Evolutionary conservation across 2,888 invertebrate genomes (phyloP).

Genomic region (Dolomedes plantarius): DNA sequence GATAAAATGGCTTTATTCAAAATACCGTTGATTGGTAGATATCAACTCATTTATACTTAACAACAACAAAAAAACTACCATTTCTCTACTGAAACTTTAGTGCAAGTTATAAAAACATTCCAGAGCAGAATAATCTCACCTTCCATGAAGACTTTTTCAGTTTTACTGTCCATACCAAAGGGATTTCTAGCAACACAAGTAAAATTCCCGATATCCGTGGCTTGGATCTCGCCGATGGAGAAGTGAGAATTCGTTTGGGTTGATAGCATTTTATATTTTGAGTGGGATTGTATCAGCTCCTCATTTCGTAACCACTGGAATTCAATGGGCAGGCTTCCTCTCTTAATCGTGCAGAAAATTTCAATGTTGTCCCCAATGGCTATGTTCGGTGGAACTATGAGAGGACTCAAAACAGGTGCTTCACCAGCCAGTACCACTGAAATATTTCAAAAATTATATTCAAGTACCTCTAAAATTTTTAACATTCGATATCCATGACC

Average conservation of each 20-base stretch:
- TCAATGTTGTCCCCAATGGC: constrained; percentile 44
- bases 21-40: too few species aligned
- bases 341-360: constrained; percentile 49
- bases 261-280: constrained; percentile 6
- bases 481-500: too few species aligned
- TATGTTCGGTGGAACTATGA: constrained; percentile 28
- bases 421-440: not conserved
- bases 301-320: constrained; percentile 71
- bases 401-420: constrained; percentile 28
- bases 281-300: not conserved
- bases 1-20: too few species aligned
- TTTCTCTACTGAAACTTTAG: too few species aligned
- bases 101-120: too few species aligned
- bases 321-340: constrained; percentile 65
- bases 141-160: constrained; percentile 49
- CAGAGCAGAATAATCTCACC: constrained; percentile 14
- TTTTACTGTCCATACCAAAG: constrained; percentile 40
- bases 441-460: too few species aligned
- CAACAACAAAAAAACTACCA: too few species aligned
- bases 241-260: constrained; percentile 23
- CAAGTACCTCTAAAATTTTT: too few species aligned
- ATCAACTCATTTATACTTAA: too few species aligned
- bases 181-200: constrained; percentile 50
- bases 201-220: constrained; percentile 60
- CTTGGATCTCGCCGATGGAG: constrained; percentile 27